Evolutionary conservation across 2,888 invertebrate species (phyloP).

Genomic region (Iphiclides podalirius): DNA sequence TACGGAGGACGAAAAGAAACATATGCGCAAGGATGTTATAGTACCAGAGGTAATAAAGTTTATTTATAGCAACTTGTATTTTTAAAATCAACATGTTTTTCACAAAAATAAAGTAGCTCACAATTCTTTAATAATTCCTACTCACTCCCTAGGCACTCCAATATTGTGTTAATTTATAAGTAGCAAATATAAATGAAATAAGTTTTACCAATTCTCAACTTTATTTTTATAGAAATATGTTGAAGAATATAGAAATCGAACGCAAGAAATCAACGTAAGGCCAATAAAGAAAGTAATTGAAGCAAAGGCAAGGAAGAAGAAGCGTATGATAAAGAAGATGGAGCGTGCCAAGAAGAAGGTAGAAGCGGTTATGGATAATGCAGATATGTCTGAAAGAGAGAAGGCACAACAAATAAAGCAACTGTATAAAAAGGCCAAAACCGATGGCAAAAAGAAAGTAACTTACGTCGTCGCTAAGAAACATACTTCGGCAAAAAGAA

Average conservation of each 20-base stretch:
- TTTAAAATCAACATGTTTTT: too few species aligned
- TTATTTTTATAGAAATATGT: slow-evolving; percentile 84
- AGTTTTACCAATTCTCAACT: too few species aligned
- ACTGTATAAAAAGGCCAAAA: slow-evolving; percentile 93
- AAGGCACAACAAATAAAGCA: slow-evolving; percentile 95
- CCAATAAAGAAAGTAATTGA: slow-evolving; percentile 99
- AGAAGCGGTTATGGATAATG: slow-evolving; percentile 94
- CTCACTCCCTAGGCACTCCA: too few species aligned
- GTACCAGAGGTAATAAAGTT: slow-evolving; percentile 85
- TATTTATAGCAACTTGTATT: background rate
- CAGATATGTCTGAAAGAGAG: slow-evolving; percentile 94
- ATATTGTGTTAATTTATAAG: too few species aligned
- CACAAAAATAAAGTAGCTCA: too few species aligned
- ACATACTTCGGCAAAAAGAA: slow-evolving; percentile 86
- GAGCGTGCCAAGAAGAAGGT: slow-evolving; percentile 97
- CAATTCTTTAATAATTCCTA: too few species aligned
- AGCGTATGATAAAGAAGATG: slow-evolving; percentile 90
- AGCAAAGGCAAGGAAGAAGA: slow-evolving; percentile 98
- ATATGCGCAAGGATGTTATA: slow-evolving; percentile 90
- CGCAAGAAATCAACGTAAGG: slow-evolving; percentile 93
- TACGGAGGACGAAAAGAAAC: slow-evolving; percentile 93
- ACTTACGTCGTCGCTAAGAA: slow-evolving; percentile 97
- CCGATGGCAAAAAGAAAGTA: slow-evolving; percentile 92
- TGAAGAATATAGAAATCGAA: slow-evolving; percentile 90
- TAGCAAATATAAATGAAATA: too few species aligned